These are phyloP conservation scores for Metaphire vulgaris DNA, from an alignment of 1,140 invertebrate species.

Conservation along the genomic window DNA sequence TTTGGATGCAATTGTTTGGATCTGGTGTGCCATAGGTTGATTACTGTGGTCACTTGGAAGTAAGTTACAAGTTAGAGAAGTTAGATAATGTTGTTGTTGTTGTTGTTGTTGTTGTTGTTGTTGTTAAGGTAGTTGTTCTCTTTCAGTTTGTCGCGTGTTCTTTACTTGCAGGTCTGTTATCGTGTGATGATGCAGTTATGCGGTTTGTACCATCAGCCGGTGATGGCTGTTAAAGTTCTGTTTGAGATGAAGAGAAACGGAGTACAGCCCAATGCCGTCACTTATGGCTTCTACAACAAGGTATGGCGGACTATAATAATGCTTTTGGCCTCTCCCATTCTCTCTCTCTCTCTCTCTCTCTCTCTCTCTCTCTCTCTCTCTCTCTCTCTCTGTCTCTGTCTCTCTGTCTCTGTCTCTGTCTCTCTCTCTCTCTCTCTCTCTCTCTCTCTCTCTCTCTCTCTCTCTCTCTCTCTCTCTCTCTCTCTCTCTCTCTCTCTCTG, in stretches of 20 bases:
- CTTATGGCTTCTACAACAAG: conserved; percentile 80
- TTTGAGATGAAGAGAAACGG: conserved; percentile 91
- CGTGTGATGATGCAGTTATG: conserved; percentile 97
- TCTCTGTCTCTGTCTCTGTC: too few relatives aligned
- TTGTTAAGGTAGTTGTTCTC: conserved; percentile 7
- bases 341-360: conserved; percentile 14
- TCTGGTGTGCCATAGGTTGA: too few relatives aligned
- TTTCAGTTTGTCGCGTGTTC: conserved; percentile 29
- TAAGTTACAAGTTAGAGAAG: too few relatives aligned
- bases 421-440: too few relatives aligned
- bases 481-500: too few relatives aligned
- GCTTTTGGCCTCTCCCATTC: neutral
- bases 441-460: too few relatives aligned
- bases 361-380: conserved; percentile 12
- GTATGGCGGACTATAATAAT: too few relatives aligned
- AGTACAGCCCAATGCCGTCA: conserved; percentile 92
- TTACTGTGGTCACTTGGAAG: too few relatives aligned
- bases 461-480: too few relatives aligned
- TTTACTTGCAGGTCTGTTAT: conserved; percentile 76
- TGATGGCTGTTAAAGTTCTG: conserved; percentile 86
- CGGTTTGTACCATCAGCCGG: conserved; percentile 84
- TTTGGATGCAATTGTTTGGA: too few relatives aligned
- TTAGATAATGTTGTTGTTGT: conserved; percentile 7
- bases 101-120: neutral
- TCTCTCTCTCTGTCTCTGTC: conserved; percentile 6